phyloP scores from a whole-genome alignment of 1,140 invertebrate genomes.

The Formica selysi region DNA sequence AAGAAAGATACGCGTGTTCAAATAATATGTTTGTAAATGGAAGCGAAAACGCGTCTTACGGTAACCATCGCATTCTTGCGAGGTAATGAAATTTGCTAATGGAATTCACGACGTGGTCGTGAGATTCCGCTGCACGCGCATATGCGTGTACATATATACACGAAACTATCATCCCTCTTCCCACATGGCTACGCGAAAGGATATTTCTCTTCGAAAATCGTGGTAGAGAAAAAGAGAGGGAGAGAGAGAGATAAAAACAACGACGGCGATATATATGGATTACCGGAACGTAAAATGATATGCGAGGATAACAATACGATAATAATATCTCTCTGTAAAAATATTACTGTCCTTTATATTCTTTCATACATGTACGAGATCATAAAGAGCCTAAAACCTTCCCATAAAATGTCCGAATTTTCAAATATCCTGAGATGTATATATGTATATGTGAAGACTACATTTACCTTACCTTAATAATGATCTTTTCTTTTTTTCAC shows the following conservation, averaged over 20 bases:
- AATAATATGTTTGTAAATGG: slow-evolving; percentile 16
- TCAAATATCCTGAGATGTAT: background rate
- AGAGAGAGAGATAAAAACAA: background rate
- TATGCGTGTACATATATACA: background rate
- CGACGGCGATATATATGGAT: background rate
- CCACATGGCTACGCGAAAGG: background rate
- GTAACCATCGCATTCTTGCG: background rate
- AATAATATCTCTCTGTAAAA: background rate
- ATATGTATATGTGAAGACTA: background rate
- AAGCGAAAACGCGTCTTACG: background rate
- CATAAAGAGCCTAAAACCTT: background rate
- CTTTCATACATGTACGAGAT: background rate
- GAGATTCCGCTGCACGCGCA: background rate
- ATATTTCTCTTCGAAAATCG: background rate
- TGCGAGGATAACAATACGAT: background rate
- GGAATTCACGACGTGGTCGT: background rate
- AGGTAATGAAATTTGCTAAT: slow-evolving; percentile 18
- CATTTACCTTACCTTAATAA: background rate
- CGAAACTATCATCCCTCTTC: background rate
- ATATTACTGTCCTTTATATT: background rate
- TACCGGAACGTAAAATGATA: background rate
- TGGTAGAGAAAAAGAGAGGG: background rate
- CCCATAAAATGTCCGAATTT: no score
- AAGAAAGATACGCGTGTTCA: background rate
- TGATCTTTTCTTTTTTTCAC: background rate